Evolutionary conservation across 2,888 invertebrate species (phyloP).

Genomic region (Cephalotes varians): DNA sequence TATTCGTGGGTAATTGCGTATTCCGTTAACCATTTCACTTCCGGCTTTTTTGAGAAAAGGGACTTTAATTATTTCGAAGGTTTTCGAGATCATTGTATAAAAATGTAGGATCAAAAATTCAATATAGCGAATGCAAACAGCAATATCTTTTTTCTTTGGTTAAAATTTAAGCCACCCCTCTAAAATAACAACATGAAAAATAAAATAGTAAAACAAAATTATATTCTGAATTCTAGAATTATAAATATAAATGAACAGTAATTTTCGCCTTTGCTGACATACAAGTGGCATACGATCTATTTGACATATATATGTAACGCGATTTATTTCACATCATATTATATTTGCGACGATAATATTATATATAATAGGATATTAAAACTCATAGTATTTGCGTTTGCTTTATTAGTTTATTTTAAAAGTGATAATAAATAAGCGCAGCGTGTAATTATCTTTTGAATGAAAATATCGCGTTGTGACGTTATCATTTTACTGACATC

Average conservation of each 20-base stretch:
- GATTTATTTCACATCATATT: constrained; percentile 6
- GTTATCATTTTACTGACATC: constrained; percentile 14
- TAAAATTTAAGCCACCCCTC: no score
- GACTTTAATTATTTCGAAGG: neutral
- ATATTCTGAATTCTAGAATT: neutral
- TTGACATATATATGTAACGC: neutral
- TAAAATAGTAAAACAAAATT: neutral
- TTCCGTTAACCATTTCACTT: neutral
- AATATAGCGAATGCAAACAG: no score
- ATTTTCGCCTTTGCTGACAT: neutral
- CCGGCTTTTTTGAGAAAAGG: neutral
- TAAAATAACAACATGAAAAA: no score
- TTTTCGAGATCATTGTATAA: neutral
- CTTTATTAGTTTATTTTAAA: neutral
- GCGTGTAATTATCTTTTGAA: constrained; percentile 2
- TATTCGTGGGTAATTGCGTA: neutral
- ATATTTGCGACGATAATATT: no score
- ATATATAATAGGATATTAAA: neutral
- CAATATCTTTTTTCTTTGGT: no score
- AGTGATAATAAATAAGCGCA: neutral
- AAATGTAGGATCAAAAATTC: no score
- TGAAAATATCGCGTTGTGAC: neutral
- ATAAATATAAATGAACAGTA: neutral
- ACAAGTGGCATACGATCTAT: neutral
- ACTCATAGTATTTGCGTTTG: neutral